Conservation (phyloP, 92 coral and sea anemone species). For the Isaurus tuberculatus region DNA sequence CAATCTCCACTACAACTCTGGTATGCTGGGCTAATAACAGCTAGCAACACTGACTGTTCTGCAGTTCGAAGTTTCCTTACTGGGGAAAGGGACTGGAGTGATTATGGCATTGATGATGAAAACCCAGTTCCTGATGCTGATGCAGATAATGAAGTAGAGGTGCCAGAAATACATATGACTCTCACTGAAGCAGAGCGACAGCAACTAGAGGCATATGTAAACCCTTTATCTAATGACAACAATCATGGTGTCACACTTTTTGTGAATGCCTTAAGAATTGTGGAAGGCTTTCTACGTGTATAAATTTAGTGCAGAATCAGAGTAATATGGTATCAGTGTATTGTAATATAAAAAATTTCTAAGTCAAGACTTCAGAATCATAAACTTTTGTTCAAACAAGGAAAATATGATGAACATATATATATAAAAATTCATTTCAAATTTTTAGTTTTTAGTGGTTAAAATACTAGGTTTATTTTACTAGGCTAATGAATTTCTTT, state of each 20-base stretch:
- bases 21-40: slow-evolving; percentile 54
- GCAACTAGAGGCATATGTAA: slow-evolving; percentile 41
- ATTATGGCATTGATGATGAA: slow-evolving; percentile 53
- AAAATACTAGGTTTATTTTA: too few species aligned
- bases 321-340: too few species aligned
- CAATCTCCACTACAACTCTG: slow-evolving; percentile 62
- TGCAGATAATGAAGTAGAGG: slow-evolving; percentile 59
- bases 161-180: slow-evolving; percentile 50
- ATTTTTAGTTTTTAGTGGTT: too few species aligned
- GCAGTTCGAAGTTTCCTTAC: slow-evolving; percentile 52
- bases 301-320: neutral
- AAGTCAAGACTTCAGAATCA: too few species aligned
- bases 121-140: slow-evolving; percentile 54
- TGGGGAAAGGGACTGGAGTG: slow-evolving; percentile 34
- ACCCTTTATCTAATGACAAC: slow-evolving; percentile 53
- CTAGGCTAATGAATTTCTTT: too few species aligned
- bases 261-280: slow-evolving; percentile 35
- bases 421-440: too few species aligned
- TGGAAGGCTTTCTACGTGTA: neutral
- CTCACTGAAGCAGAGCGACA: slow-evolving; percentile 50
- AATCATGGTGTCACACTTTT: slow-evolving; percentile 61
- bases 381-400: too few species aligned
- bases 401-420: too few species aligned
- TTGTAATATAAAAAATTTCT: too few species aligned
- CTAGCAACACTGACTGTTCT: slow-evolving; percentile 50